phyloP scores from a whole-genome alignment of 2,797 vertebrate genomes.

The Perodicticus potto region DNA sequence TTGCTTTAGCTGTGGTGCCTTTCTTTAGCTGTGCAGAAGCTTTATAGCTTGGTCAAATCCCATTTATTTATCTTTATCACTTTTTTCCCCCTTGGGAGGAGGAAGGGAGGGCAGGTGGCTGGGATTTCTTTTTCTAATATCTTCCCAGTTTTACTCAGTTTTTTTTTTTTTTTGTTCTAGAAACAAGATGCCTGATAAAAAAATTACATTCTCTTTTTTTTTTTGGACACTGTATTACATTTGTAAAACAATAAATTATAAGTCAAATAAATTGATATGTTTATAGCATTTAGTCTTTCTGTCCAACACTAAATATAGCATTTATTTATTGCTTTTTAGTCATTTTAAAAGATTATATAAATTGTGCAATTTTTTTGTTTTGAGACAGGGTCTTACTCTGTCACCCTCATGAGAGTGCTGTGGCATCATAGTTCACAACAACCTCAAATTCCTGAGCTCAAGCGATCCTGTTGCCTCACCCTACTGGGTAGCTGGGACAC shows the following conservation, averaged over 20 bases:
- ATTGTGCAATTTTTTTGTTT: too few relatives aligned
- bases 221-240: neutral
- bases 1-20: too few relatives aligned
- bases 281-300: neutral
- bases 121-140: neutral
- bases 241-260: conserved; percentile 36
- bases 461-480: too few relatives aligned
- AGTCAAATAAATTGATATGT: neutral
- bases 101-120: too few relatives aligned
- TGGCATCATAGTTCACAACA: too few relatives aligned
- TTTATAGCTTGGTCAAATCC: too few relatives aligned
- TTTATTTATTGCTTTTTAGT: conserved; percentile 18
- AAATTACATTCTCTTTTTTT: neutral
- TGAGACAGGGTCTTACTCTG: too few relatives aligned
- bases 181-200: neutral
- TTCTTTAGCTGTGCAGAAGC: too few relatives aligned
- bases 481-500: too few relatives aligned
- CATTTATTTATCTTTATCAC: neutral
- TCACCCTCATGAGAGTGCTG: too few relatives aligned
- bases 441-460: too few relatives aligned
- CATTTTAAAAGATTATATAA: neutral
- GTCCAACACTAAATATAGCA: neutral
- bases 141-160: neutral
- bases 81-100: too few relatives aligned
- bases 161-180: neutral